phyloP scores from a whole-genome alignment of 2,113 vertebrate species.

The Mohoua ochrocephala region DNA sequence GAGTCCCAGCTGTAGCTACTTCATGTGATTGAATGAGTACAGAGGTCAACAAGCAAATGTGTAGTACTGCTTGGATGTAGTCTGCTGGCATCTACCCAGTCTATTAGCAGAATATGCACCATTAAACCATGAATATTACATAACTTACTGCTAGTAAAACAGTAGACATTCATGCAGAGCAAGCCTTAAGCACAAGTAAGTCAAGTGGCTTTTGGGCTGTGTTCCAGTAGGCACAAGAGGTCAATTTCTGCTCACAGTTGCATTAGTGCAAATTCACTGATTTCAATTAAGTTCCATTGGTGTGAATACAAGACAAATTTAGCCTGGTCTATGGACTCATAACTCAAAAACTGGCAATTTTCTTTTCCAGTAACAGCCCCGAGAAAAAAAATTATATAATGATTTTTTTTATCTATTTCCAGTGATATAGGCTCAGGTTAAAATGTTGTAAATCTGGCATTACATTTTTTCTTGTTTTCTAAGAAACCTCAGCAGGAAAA shows the following conservation, averaged over 20 bases:
- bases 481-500: neutral
- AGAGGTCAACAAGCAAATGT: constrained; percentile 55
- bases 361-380: neutral
- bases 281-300: constrained; percentile 36
- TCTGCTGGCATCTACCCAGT: constrained; percentile 32
- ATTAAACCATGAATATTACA: constrained; percentile 52
- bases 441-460: neutral
- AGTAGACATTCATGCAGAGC: constrained; percentile 15
- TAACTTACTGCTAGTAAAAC: constrained; percentile 25
- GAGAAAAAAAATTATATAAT: neutral
- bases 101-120: constrained; percentile 32
- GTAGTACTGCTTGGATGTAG: constrained; percentile 6
- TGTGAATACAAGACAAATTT: constrained; percentile 9
- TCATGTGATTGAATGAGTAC: neutral
- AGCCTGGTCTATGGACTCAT: neutral
- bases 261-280: constrained; percentile 43
- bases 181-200: constrained; percentile 6
- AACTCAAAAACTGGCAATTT: constrained; percentile 7
- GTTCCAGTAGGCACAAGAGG: constrained; percentile 20
- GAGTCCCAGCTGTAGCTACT: constrained; percentile 46
- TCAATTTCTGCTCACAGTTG: constrained; percentile 41
- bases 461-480: neutral
- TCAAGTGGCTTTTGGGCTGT: constrained; percentile 42
- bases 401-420: constrained; percentile 17
- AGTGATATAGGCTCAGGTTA: neutral